A percentile compares a stretch with the other conserved stretches of the same genome.
Conservation (phyloP, 2,113 vertebrate genomes). For the Alectura lathami region DNA sequence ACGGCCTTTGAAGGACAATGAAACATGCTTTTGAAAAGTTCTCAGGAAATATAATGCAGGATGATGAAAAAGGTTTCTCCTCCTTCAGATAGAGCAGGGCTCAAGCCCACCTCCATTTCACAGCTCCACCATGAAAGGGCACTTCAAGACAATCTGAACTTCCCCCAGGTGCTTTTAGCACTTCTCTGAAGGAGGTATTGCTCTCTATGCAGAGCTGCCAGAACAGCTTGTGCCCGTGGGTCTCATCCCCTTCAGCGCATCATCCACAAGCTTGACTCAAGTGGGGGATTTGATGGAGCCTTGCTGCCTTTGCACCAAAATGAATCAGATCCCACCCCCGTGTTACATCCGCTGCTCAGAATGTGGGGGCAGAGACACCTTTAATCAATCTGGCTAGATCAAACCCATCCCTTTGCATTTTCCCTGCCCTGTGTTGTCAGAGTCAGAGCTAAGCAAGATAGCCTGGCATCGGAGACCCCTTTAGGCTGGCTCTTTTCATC, state of each 20-base stretch:
- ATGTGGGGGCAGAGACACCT: background rate
- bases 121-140: background rate
- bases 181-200: background rate
- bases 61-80: background rate
- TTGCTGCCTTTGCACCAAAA: background rate
- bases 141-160: background rate
- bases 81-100: background rate
- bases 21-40: background rate
- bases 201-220: background rate
- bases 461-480: background rate
- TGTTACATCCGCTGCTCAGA: background rate
- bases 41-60: background rate
- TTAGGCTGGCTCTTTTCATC: conserved; percentile 21
- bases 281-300: background rate
- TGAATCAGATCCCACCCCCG: background rate
- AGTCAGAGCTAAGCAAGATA: background rate
- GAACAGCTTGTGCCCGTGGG: background rate
- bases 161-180: background rate
- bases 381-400: background rate
- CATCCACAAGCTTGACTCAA: background rate
- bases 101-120: background rate
- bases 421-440: background rate
- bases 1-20: background rate
- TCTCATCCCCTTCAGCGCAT: background rate
- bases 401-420: background rate